Conservation (phyloP, 2,797 vertebrate genomes). For the Silurus aristotelis region DNA sequence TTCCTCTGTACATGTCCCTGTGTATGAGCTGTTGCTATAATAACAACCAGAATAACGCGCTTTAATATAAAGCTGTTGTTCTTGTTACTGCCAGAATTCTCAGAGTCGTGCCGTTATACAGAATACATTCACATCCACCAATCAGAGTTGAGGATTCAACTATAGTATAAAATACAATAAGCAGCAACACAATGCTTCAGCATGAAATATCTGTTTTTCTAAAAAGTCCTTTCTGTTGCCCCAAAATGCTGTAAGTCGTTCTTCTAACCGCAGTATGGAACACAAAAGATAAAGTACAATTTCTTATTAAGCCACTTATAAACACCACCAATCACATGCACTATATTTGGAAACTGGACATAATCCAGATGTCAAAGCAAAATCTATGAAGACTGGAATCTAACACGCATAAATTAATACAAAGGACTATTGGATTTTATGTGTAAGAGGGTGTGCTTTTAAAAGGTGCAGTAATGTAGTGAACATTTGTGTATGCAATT, state of each 20-base stretch:
- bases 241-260: neutral
- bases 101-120: neutral
- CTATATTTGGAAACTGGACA: neutral
- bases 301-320: neutral
- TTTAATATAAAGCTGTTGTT: neutral
- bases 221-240: neutral
- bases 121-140: neutral
- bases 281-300: neutral
- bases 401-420: neutral
- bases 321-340: neutral
- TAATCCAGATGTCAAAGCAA: neutral
- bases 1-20: neutral
- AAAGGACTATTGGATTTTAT: neutral
- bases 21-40: conserved; percentile 16
- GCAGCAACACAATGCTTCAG: neutral
- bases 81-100: neutral
- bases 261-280: neutral
- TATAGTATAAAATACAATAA: neutral
- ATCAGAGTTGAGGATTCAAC: neutral
- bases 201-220: neutral
- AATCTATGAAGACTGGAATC: neutral
- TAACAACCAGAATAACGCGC: neutral
- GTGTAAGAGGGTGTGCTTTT: conserved; percentile 1
- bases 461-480: conserved; percentile 57
- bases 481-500: conserved; percentile 74